A percentile compares a stretch with the other conserved stretches of the same genome.
These are phyloP conservation scores for Galagoides demidoff DNA, from an alignment of 2,797 vertebrate genomes.

Conservation along the genomic window DNA sequence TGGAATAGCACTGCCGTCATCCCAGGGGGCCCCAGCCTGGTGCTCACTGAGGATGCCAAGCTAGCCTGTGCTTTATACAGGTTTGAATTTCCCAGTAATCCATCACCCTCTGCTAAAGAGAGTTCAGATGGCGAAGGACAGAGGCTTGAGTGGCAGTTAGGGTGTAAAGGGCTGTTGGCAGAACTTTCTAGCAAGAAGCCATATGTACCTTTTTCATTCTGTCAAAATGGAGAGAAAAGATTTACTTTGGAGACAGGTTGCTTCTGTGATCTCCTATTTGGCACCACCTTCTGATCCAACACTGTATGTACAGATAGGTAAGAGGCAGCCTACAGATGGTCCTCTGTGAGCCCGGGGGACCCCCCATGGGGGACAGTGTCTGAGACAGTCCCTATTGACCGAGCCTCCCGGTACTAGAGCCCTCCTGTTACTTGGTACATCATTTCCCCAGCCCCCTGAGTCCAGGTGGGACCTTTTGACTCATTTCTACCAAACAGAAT, in stretches of 20 bases:
- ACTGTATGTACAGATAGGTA: neutral
- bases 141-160: neutral
- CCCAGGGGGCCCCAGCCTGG: neutral
- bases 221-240: constrained; percentile 14
- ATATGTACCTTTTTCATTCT: neutral
- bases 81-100: neutral
- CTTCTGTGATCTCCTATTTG: constrained; percentile 43
- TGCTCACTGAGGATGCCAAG: neutral
- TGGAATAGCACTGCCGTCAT: neutral
- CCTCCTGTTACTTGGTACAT: neutral
- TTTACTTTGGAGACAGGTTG: neutral
- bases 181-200: constrained; percentile 18
- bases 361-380: too few relatives aligned
- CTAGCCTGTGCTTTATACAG: neutral
- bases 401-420: neutral
- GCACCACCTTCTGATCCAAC: constrained; percentile 36
- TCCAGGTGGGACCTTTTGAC: neutral
- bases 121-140: neutral
- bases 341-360: neutral
- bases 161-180: neutral
- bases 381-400: neutral
- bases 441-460: neutral
- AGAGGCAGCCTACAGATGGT: neutral
- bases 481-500: neutral
- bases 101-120: neutral